Conservation (phyloP, 2,888 invertebrate genomes). For the Euzophera pinguis region DNA sequence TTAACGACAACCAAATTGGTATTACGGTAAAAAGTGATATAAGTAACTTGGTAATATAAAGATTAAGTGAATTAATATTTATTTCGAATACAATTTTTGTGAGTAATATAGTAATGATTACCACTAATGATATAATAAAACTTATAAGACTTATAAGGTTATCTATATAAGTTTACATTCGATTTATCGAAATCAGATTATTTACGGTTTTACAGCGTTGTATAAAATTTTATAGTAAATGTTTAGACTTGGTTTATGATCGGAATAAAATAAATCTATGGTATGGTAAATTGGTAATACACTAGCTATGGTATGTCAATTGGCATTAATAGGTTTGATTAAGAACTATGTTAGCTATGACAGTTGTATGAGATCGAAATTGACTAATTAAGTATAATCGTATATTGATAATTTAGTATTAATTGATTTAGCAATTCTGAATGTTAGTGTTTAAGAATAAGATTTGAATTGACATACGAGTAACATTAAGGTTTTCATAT, state of each 20-base stretch:
- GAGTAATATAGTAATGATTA: too few relatives aligned
- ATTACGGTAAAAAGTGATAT: too few relatives aligned
- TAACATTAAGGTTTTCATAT: too few relatives aligned
- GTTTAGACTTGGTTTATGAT: neutral
- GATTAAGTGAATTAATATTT: neutral
- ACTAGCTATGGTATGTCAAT: neutral
- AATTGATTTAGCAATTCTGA: neutral
- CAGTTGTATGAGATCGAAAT: neutral
- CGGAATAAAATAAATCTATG: neutral
- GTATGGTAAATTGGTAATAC: neutral
- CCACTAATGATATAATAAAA: too few relatives aligned
- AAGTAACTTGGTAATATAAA: neutral
- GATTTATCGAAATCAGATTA: constrained; percentile 2
- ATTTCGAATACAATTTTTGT: too few relatives aligned
- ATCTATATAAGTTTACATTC: neutral
- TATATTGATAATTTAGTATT: neutral
- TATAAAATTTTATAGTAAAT: neutral
- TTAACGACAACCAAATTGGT: too few relatives aligned
- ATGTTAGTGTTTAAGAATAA: neutral
- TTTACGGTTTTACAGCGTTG: neutral
- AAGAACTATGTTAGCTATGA: neutral
- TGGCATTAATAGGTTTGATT: neutral
- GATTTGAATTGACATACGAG: too few relatives aligned
- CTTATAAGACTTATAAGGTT: too few relatives aligned
- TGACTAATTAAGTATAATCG: neutral